Evolutionary conservation across 2,797 vertebrate species (phyloP).

Genomic region (Eulemur rubriventer): DNA sequence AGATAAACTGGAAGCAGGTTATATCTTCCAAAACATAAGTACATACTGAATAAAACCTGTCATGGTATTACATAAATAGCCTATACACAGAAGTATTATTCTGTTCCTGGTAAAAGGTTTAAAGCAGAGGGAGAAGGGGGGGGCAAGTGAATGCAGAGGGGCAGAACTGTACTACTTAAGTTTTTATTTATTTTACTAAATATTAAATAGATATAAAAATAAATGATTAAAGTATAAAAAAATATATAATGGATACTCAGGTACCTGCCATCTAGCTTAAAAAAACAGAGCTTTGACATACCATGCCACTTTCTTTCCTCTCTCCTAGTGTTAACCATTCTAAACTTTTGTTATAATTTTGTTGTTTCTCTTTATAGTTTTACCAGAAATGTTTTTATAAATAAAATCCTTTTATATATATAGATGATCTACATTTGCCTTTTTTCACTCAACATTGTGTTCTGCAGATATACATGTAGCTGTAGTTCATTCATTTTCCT

Average conservation of each 20-base stretch:
- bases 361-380: neutral
- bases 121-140: neutral
- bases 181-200: conserved; percentile 15
- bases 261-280: neutral
- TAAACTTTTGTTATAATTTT: neutral
- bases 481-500: conserved; percentile 5
- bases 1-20: neutral
- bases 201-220: neutral
- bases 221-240: neutral
- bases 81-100: neutral
- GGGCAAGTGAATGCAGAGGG: neutral
- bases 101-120: neutral
- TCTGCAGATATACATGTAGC: neutral
- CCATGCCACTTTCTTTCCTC: neutral
- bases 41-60: neutral
- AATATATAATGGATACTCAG: neutral
- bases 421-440: neutral
- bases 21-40: neutral
- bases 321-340: neutral
- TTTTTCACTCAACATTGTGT: neutral
- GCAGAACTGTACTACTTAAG: neutral
- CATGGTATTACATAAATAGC: neutral
- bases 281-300: neutral
- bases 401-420: neutral
- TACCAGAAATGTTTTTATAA: neutral